Base-by-base conservation (phyloP, 1,140 invertebrate genomes). In the Heliconius nattereri region DNA sequence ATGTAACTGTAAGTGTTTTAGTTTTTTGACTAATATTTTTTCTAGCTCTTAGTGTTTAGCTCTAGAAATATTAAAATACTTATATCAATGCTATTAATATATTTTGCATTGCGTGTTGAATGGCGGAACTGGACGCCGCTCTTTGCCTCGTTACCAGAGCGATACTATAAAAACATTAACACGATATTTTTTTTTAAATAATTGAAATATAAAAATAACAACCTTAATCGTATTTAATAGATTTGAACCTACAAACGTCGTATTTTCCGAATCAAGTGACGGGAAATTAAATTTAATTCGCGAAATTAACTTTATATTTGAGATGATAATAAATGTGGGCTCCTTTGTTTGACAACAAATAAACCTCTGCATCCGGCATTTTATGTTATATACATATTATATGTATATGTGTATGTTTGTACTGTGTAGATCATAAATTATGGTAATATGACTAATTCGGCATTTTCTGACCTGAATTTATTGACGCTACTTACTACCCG, bases 281-380 rank as follows among this genome's bases (percentile, higher is more conserved):
- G 54, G 54, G 8, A 29, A 16, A 66, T 66, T 29, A 66, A 66
- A 29, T 66, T 66, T 66, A 26, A 66, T 66, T 13, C 60, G 26
- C 60, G 60, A 66, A 66, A 66, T 66, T 66, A 66, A 66, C 60
- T 29, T 66, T 66, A 29, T 66, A 16, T 66, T 29, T 66, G 26
- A 66, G 60, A 66, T 66, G 60, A 66, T 29, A 66, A 66, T 66
- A 66, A 66, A 66, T 29, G 60, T 66, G 60, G 26, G 26, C 13
- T 16, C 60, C 60, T 66, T 66, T 66, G 60, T 66, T 66, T 66
- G 60, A 66, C 60, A 66, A 29, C 60, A 66, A 66, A 66, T 66
- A 66, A 66, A 29, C 13, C 60, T 66, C 60, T 66, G 60, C 60
- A 66, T 29, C 60, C 60, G 60, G 60, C 60, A 66, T 66, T 66